Evolutionary conservation across 92 coral and sea anemone species (phyloP).

Genomic region (Palythoa grandiflora): DNA sequence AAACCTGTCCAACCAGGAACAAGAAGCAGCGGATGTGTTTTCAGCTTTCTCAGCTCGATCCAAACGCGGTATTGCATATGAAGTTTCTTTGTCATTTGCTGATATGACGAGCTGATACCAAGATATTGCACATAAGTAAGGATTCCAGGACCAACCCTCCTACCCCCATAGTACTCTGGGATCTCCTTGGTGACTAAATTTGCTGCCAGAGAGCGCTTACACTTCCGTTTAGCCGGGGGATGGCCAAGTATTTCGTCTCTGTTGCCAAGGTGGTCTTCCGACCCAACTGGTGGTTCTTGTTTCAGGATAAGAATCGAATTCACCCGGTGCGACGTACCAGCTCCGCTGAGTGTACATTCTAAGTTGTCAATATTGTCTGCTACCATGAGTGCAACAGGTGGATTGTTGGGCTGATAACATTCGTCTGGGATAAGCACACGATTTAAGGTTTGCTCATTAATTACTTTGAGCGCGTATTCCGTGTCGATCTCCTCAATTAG

Average conservation of each 20-base stretch:
- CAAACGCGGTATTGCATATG: slow-evolving; percentile 70
- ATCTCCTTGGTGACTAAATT: slow-evolving; percentile 64
- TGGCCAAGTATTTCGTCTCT: slow-evolving; percentile 39
- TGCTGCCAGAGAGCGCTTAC: slow-evolving; percentile 60
- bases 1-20: slow-evolving; percentile 76
- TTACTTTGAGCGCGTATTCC: slow-evolving; percentile 51
- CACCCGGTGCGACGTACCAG: slow-evolving; percentile 80
- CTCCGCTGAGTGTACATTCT: slow-evolving; percentile 72
- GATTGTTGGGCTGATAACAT: not conserved
- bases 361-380: slow-evolving; percentile 76
- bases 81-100: slow-evolving; percentile 55
- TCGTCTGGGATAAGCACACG: slow-evolving; percentile 58
- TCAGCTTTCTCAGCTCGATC: slow-evolving; percentile 76
- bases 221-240: slow-evolving; percentile 57
- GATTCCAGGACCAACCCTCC: slow-evolving; percentile 74
- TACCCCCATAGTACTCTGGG: slow-evolving; percentile 80
- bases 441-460: slow-evolving; percentile 41
- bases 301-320: slow-evolving; percentile 71
- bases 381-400: slow-evolving; percentile 67
- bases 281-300: slow-evolving; percentile 44
- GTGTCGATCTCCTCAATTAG: slow-evolving; percentile 62
- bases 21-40: slow-evolving; percentile 59
- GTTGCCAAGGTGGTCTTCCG: slow-evolving; percentile 15
- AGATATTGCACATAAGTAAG: slow-evolving; percentile 64
- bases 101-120: slow-evolving; percentile 61